phyloP scores from a whole-genome alignment of 1,140 invertebrate genomes.

The Rhagoletis pomonella region DNA sequence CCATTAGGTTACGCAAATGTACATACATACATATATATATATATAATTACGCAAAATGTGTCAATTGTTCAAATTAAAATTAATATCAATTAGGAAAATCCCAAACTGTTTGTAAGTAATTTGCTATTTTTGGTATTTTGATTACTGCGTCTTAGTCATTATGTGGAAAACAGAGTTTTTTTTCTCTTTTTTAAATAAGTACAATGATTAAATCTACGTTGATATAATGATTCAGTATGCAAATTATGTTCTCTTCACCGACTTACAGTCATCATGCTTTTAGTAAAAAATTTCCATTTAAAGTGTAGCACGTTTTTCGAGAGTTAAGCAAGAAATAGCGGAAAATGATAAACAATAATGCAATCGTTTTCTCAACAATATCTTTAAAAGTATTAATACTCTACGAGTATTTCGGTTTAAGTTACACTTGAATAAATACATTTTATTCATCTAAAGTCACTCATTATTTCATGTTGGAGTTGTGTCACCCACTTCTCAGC shows the following conservation, averaged over 20 bases:
- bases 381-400: not conserved
- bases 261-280: not conserved
- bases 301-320: conserved; percentile 3
- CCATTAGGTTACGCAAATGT: no score
- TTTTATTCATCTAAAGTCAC: not conserved
- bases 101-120: not conserved
- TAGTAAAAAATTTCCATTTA: conserved; percentile 6
- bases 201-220: not conserved
- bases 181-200: no score
- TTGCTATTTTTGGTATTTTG: not conserved
- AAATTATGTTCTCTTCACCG: conserved; percentile 19
- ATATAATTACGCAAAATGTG: not conserved
- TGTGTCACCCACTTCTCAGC: conserved; percentile 33
- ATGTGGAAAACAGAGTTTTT: not conserved
- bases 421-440: not conserved
- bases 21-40: no score
- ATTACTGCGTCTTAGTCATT: not conserved
- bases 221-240: conserved; percentile 12
- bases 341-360: not conserved
- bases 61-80: not conserved
- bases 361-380: not conserved
- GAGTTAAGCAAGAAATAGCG: not conserved
- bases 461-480: not conserved
- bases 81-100: not conserved
- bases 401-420: not conserved